Base-by-base conservation (phyloP, 2,113 vertebrate species). In the Gopherus flavomarginatus region DNA sequence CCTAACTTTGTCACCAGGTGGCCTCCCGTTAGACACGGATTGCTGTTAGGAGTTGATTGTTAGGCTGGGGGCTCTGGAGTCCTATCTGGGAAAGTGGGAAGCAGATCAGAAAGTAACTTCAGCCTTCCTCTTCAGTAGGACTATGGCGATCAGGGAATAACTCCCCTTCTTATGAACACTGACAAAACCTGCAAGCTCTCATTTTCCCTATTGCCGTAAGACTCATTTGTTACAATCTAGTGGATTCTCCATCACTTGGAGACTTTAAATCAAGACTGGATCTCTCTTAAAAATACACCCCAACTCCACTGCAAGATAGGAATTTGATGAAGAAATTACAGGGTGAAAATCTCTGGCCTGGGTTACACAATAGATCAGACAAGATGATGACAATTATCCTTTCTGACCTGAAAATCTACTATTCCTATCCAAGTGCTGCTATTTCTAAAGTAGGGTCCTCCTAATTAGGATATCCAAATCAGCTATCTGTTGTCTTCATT, bases 241-340 rank as follows among this genome's bases (percentile, higher is more conserved):
- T 17, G 21, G 10, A 6, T 87, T 91, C 59, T 86, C 62, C 10
- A 47, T 50, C 78, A 89, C 13, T 84, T 94, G 42, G 31, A 69
- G 17, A 38, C 17, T 38, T 69, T 69, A n/a, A 21, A 69, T 69
- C 17, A 69, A 69, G 16, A 8, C 35, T n/a, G 35, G 17, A 38
- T 21, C 35, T n/a, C 62, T 69, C 3, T 0, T 0, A 80, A 79
- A 81, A 87, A 27, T 17, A 26, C 19, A 50, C 52, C 6, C 1
- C 50, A 42, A 52, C 35, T 80, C 9, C 35, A 5, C 16, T 4
- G 2, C 22, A n/a, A 5, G 14, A 13, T 4, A 8, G 53, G 6
- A 49, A 86, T 56, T 57, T 88, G 72, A 54, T 53, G 72, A 94
- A 88, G 42, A 56, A 86, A 22, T 72, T 26, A 5, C 81, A 88